Percentiles rank a stretch among this genome's conserved stretches.
phyloP scores from a whole-genome alignment of 1,140 invertebrate species.

The Drosophila persimilis region DNA sequence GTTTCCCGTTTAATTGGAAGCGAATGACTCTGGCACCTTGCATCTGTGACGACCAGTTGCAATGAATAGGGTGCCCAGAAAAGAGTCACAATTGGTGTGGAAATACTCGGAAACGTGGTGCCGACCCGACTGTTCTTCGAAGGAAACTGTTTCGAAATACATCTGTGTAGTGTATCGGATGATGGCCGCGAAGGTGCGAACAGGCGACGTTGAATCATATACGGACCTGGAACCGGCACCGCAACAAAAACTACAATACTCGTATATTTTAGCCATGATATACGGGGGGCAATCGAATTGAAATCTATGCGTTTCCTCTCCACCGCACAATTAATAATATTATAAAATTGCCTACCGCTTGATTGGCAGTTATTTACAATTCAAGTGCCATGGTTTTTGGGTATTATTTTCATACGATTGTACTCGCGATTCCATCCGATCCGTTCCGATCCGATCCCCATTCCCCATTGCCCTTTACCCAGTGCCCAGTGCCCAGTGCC shows the following conservation, averaged over 20 bases:
- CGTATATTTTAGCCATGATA: conserved; percentile 9
- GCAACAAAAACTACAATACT: not conserved
- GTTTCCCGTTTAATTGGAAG: too few species aligned
- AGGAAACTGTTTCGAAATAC: conserved; percentile 12
- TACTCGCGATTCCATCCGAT: too few species aligned
- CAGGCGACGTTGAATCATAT: conserved; percentile 23
- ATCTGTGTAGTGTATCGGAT: not conserved
- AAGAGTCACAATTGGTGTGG: too few species aligned
- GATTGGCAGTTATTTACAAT: conserved; percentile 55
- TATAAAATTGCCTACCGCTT: conserved; percentile 36
- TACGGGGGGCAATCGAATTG: conserved; percentile 25
- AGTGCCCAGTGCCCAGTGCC: too few species aligned
- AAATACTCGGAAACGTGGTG: not conserved
- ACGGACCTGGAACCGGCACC: conserved; percentile 16
- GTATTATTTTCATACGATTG: conserved; percentile 15
- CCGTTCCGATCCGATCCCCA: too few species aligned
- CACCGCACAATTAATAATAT: conserved; percentile 35
- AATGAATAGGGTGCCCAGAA: too few species aligned
- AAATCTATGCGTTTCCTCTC: conserved; percentile 55
- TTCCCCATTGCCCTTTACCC: too few species aligned
- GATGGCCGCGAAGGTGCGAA: not conserved
- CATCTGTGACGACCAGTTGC: too few species aligned
- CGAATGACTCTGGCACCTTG: too few species aligned
- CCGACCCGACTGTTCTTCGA: too few species aligned
- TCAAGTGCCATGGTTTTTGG: conserved; percentile 6